These are phyloP conservation scores for Microplitis deprimator DNA, from an alignment of 2,888 invertebrate genomes.

Conservation along the genomic window DNA sequence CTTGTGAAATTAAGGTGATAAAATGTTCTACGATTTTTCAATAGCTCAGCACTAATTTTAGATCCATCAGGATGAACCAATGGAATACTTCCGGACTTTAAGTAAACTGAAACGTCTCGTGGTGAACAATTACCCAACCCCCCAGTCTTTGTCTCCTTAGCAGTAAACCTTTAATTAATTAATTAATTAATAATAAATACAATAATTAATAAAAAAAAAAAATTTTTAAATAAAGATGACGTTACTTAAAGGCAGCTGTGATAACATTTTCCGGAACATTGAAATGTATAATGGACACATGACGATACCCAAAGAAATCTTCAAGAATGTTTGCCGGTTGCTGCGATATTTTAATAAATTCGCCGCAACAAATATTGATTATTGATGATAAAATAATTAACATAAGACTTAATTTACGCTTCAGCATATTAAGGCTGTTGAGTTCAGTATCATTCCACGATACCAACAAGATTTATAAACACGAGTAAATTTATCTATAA, in stretches of 20 bases:
- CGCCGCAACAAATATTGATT: slow-evolving; percentile 56
- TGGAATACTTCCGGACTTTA: slow-evolving; percentile 88
- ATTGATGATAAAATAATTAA: slow-evolving; percentile 57
- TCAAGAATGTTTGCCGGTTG: slow-evolving; percentile 72
- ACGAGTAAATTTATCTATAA: neutral
- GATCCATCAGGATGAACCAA: slow-evolving; percentile 87
- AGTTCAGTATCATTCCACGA: slow-evolving; percentile 57
- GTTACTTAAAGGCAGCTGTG: slow-evolving; percentile 72
- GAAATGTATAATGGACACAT: slow-evolving; percentile 76
- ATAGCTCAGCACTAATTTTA: slow-evolving; percentile 79
- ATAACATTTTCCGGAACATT: slow-evolving; percentile 73
- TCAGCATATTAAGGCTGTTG: slow-evolving; percentile 46
- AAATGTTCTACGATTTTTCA: slow-evolving; percentile 73
- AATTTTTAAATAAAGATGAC: slow-evolving; percentile 20
- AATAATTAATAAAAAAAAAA: neutral
- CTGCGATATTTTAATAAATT: slow-evolving; percentile 64
- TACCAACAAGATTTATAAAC: neutral
- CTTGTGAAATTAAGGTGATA: slow-evolving; percentile 77
- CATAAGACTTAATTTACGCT: slow-evolving; percentile 48
- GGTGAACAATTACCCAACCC: slow-evolving; percentile 75
- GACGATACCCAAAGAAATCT: slow-evolving; percentile 75
- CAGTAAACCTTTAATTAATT: slow-evolving; percentile 59
- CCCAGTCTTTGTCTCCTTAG: slow-evolving; percentile 69
- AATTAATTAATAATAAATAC: neutral
- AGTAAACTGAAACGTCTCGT: slow-evolving; percentile 78